Base-by-base conservation (phyloP, 2,797 vertebrate species). In the Gephyroberyx darwinii region DNA sequence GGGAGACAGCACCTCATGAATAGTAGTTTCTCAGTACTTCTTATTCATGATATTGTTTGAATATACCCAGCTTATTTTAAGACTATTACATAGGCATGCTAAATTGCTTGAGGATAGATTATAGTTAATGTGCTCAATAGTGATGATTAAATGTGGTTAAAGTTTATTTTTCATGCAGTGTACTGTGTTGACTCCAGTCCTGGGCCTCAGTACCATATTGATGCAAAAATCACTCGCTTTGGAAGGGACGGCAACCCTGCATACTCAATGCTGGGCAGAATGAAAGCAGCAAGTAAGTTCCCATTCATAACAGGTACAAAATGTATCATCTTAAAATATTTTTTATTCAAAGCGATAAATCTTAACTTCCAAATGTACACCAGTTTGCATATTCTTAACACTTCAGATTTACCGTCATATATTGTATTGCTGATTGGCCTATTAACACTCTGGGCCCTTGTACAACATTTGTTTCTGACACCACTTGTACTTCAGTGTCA, bases 151-250 rank as follows among this genome's bases (percentile, higher is more conserved):
- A 56, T 12, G 56, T 63, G 37, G 8, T 16, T 37, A 31, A 64
- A 61, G 5, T 63, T 71, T 17, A 14, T 4, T 73, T 74, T 54
- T n/a, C 3, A 17, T 82, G 5, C 88, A 97, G 96, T 92, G 71
- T 90, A 93, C 31, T 75, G 62, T 33, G 90, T 91, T 17, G 92
- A 95, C 61, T 83, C 89, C 69, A 96, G 95, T 84, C 96, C 95
- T 0, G 96, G 96, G 3, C 96, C 96, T 13, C 86, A 78, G 59
- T 96, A 96, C 79, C 91, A 93, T 2, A 80, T 96, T 74, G 93
- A 96, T 69, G 92, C 94, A 1, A 95, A 93, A 62, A 82, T 95
- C 33, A 96, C 95, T 17, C 94, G 94, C 47, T 96, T 95, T 58
- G 95, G 96, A 61, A 92, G 89, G 13, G 93, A 91, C 45, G 93